Percentiles rank a stretch among this genome's conserved stretches.
phyloP scores from a whole-genome alignment of 92 coral and sea anemone genomes.

The Epizoanthus stellaris region DNA sequence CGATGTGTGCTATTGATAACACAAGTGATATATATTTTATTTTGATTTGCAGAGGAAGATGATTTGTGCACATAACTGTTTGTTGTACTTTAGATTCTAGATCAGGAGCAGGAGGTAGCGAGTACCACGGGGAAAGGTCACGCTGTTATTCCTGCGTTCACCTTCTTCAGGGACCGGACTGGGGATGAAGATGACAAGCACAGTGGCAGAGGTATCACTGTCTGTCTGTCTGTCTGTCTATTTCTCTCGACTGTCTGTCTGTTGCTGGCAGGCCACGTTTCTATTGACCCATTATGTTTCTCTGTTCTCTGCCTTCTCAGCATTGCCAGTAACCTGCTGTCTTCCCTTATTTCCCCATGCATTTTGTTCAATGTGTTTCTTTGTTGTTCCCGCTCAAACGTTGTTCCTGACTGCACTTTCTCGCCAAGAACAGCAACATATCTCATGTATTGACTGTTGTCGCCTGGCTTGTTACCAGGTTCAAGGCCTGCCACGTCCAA shows the following conservation, averaged over 20 bases:
- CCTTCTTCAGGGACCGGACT: constrained; percentile 85
- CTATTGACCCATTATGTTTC: too few species aligned
- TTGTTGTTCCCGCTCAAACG: too few species aligned
- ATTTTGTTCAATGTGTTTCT: too few species aligned
- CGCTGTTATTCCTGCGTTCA: constrained; percentile 95
- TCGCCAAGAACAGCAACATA: too few species aligned
- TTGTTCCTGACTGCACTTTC: too few species aligned
- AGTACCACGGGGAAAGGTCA: constrained; percentile 92
- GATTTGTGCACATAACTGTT: neutral
- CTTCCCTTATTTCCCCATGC: too few species aligned
- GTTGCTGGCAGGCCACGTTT: neutral
- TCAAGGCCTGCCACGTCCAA: constrained; percentile 86
- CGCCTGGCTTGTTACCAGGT: constrained; percentile 42
- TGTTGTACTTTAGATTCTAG: constrained; percentile 71
- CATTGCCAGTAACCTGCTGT: too few species aligned
- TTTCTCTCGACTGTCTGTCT: neutral
- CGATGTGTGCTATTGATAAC: neutral
- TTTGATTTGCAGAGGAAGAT: too few species aligned
- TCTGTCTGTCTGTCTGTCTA: neutral
- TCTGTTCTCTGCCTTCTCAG: too few species aligned
- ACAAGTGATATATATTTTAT: neutral
- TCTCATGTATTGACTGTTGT: neutral
- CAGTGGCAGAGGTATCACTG: constrained; percentile 72
- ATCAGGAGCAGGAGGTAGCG: constrained; percentile 88
- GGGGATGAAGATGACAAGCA: constrained; percentile 93